Evolutionary conservation across 2,888 invertebrate genomes (phyloP).

Genomic region (Epirrita christyi): DNA sequence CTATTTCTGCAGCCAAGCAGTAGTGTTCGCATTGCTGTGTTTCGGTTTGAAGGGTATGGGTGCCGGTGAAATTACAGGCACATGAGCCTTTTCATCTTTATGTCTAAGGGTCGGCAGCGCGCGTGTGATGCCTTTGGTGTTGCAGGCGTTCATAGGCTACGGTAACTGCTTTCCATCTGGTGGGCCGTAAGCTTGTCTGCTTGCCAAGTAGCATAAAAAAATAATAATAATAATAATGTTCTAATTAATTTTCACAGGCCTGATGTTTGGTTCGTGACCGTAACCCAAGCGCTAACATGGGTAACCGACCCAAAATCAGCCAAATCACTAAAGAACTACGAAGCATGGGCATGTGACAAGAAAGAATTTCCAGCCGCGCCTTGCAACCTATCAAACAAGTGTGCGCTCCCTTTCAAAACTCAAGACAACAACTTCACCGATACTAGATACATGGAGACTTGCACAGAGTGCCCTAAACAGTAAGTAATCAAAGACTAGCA

Average conservation of each 20-base stretch:
- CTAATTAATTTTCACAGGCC: slow-evolving; percentile 78
- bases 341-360: slow-evolving; percentile 92
- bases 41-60: too few species aligned
- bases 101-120: too few species aligned
- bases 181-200: too few species aligned
- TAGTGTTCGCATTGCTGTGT: too few species aligned
- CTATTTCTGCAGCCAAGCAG: too few species aligned
- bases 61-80: too few species aligned
- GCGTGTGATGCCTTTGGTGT: too few species aligned
- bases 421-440: slow-evolving; percentile 91
- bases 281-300: slow-evolving; percentile 95
- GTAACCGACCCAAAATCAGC: slow-evolving; percentile 93
- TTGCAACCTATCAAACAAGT: slow-evolving; percentile 93
- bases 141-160: too few species aligned
- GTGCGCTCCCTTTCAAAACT: slow-evolving; percentile 91
- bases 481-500: slow-evolving; percentile 55
- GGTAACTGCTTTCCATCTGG: too few species aligned
- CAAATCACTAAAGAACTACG: slow-evolving; percentile 88
- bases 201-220: too few species aligned
- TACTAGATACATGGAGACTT: slow-evolving; percentile 95
- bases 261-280: slow-evolving; percentile 94
- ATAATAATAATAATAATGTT: too few species aligned
- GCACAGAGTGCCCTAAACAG: slow-evolving; percentile 92
- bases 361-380: slow-evolving; percentile 89
- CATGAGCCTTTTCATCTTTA: too few species aligned